phyloP scores from a whole-genome alignment of 2,113 vertebrate species.

The Spermophilus dauricus region DNA sequence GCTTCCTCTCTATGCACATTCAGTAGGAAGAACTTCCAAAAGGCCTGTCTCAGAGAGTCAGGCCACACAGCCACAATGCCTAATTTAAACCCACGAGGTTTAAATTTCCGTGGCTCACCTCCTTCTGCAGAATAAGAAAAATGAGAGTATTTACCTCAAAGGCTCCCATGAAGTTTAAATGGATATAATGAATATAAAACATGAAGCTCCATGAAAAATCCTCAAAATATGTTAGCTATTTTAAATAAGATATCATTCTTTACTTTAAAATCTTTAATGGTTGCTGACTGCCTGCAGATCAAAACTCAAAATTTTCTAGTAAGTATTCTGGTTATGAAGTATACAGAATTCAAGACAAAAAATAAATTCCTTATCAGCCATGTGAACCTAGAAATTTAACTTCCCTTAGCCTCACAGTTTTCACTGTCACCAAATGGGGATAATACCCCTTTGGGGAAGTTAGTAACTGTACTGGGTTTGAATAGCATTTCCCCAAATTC shows the following conservation, averaged over 20 bases:
- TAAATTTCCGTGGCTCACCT: neutral
- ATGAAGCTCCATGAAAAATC: neutral
- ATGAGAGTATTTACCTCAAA: neutral
- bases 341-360: neutral
- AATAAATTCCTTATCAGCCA: neutral
- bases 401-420: neutral
- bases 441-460: neutral
- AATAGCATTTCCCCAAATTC: neutral
- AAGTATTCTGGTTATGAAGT: neutral
- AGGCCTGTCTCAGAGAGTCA: too few relatives aligned
- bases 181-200: neutral
- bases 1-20: neutral
- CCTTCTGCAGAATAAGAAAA: neutral
- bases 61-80: accelerated
- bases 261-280: neutral
- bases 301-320: neutral
- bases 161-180: neutral
- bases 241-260: neutral
- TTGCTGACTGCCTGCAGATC: neutral
- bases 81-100: too few relatives aligned
- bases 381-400: neutral
- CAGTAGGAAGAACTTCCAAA: neutral
- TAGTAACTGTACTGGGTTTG: neutral
- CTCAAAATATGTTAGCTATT: neutral
- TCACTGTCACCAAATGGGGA: neutral